phyloP scores from a whole-genome alignment of 2,797 vertebrate genomes.

The Syngnathus rostellatus region DNA sequence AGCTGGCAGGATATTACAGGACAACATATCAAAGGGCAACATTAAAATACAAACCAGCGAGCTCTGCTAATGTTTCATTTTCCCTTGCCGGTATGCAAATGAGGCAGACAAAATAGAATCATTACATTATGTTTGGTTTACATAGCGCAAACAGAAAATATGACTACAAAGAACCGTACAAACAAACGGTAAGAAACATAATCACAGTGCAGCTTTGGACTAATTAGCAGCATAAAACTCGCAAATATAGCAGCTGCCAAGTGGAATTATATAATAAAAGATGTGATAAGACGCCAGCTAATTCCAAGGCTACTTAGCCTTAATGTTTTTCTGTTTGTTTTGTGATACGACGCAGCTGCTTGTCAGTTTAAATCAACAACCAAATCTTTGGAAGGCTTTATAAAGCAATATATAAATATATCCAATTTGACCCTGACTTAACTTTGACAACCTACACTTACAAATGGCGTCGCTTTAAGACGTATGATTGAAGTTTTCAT shows the following conservation, averaged over 20 bases:
- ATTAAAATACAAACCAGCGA: constrained; percentile 49
- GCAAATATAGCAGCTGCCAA: constrained; percentile 38
- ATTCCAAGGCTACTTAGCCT: not conserved
- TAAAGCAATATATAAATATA: constrained; percentile 38
- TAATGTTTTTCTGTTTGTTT: not conserved
- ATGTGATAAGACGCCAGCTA: not conserved
- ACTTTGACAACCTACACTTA: constrained; percentile 45
- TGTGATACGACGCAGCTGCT: not conserved
- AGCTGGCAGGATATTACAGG: constrained; percentile 28
- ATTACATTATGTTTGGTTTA: constrained; percentile 59
- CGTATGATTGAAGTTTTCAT: constrained; percentile 35
- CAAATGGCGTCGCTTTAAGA: constrained; percentile 8
- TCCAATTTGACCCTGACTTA: constrained; percentile 50
- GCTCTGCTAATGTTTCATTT: constrained; percentile 41
- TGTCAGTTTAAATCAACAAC: not conserved
- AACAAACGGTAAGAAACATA: constrained; percentile 10
- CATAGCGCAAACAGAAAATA: constrained; percentile 29
- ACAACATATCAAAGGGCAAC: constrained; percentile 38
- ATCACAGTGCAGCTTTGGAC: constrained; percentile 42
- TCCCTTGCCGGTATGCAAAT: constrained; percentile 54
- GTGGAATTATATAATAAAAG: not conserved
- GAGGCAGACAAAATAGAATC: constrained; percentile 26
- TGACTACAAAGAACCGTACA: constrained; percentile 22
- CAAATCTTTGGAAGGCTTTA: constrained; percentile 38
- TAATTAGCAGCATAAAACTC: constrained; percentile 42